Evolutionary conservation across 2,797 vertebrate genomes (phyloP).

Genomic region (Acanthurus lineatus): DNA sequence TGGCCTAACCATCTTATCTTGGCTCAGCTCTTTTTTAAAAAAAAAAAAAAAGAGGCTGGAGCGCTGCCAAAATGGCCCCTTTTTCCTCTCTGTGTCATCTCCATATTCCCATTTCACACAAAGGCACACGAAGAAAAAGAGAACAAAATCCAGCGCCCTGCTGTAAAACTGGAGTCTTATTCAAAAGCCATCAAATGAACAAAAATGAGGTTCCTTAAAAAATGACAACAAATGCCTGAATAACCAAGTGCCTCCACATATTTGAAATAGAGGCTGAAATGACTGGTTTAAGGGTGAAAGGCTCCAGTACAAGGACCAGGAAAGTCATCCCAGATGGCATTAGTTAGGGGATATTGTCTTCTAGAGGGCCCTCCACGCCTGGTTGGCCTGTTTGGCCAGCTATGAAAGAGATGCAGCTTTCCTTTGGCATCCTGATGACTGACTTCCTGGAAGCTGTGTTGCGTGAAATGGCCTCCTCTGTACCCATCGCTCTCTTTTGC

Average conservation of each 20-base stretch:
- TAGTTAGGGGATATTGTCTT: conserved; percentile 81
- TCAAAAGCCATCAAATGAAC: conserved; percentile 39
- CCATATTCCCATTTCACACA: conserved; percentile 44
- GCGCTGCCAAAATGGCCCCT: conserved; percentile 35
- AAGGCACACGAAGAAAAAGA: conserved; percentile 32
- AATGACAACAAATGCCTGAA: conserved; percentile 28
- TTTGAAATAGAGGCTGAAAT: conserved; percentile 62
- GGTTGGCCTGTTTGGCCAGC: conserved; percentile 75
- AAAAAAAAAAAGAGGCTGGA: conserved; percentile 15
- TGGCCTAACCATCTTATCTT: conserved; percentile 56
- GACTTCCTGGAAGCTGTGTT: conserved; percentile 78
- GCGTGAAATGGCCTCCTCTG: conserved; percentile 82
- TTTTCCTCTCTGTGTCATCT: conserved; percentile 35
- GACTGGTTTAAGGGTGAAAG: conserved; percentile 60
- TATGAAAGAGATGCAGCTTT: conserved; percentile 79
- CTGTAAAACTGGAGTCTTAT: conserved; percentile 24
- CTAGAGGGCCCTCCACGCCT: conserved; percentile 72
- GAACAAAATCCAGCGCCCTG: conserved; percentile 16
- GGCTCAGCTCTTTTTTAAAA: conserved; percentile 10
- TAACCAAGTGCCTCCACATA: conserved; percentile 30
- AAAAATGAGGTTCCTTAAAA: conserved; percentile 44
- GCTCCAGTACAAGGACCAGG: conserved; percentile 48
- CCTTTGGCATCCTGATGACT: conserved; percentile 77
- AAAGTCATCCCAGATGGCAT: conserved; percentile 76
- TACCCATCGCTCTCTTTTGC: conserved; percentile 65